Conservation (phyloP, 2,888 invertebrate genomes). For the Leptopilina drosophilae region DNA sequence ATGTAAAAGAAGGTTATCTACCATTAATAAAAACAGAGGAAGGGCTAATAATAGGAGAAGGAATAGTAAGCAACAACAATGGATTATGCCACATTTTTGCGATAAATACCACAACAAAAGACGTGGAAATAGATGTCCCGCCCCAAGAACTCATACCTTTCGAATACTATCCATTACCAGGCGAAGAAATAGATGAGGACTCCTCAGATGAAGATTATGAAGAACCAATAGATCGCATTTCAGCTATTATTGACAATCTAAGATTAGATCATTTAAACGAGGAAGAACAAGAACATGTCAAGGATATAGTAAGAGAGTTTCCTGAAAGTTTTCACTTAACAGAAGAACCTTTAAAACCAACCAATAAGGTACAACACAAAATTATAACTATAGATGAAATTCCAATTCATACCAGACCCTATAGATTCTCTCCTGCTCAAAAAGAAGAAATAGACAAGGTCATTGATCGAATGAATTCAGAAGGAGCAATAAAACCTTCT, state of each 20-base stretch:
- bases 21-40: not conserved
- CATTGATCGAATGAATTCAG: not conserved
- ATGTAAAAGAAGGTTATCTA: not conserved
- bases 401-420: slow-evolving; percentile 24
- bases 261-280: not conserved
- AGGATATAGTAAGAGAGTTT: not conserved
- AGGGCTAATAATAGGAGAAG: not conserved
- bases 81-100: not conserved
- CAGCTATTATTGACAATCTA: not conserved
- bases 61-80: not conserved
- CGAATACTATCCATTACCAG: not conserved
- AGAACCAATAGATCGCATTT: not conserved
- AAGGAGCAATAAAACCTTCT: slow-evolving; percentile 41
- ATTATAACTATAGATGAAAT: too few relatives aligned
- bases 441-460: not conserved
- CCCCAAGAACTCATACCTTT: not conserved
- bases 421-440: slow-evolving; percentile 16
- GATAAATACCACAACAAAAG: not conserved
- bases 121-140: not conserved
- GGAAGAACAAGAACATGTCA: not conserved
- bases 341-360: slow-evolving; percentile 40
- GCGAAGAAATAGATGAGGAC: not conserved
- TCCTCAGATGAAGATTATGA: not conserved
- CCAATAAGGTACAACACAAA: slow-evolving; percentile 36
- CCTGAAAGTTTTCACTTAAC: slow-evolving; percentile 42